These are phyloP conservation scores for Bellardia bayeri DNA, from an alignment of 2,888 invertebrate species.

Conservation along the genomic window DNA sequence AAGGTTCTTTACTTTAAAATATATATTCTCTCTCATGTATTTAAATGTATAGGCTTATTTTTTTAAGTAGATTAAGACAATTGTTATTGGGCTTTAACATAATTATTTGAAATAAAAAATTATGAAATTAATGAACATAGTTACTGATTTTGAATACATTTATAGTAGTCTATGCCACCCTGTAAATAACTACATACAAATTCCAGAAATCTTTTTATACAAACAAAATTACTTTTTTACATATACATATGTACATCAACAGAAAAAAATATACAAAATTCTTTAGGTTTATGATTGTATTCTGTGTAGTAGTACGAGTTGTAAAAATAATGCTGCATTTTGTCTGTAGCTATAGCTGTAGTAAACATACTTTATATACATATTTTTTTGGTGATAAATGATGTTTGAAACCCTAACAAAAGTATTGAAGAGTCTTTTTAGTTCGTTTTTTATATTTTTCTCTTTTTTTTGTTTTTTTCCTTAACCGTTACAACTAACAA, in stretches of 20 bases:
- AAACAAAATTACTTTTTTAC: background rate
- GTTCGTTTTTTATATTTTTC: constrained; percentile 2
- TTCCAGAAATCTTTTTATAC: background rate
- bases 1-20: too few relatives aligned
- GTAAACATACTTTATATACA: background rate
- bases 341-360: background rate
- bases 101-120: too few relatives aligned
- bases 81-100: too few relatives aligned
- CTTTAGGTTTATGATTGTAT: constrained; percentile 37
- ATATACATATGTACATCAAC: background rate
- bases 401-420: constrained; percentile 65
- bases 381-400: constrained; percentile 67
- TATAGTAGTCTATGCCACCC: background rate
- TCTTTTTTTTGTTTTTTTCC: background rate
- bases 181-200: constrained; percentile 9
- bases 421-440: constrained; percentile 60
- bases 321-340: constrained; percentile 55
- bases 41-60: too few relatives aligned
- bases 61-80: too few relatives aligned
- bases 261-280: background rate
- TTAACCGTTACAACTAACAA: constrained; percentile 18
- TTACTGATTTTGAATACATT: background rate
- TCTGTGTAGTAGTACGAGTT: background rate
- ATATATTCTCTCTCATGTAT: too few relatives aligned
- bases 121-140: too few relatives aligned